Conservation (phyloP, 1,140 invertebrate genomes). For the Diorhabda sublineata region DNA sequence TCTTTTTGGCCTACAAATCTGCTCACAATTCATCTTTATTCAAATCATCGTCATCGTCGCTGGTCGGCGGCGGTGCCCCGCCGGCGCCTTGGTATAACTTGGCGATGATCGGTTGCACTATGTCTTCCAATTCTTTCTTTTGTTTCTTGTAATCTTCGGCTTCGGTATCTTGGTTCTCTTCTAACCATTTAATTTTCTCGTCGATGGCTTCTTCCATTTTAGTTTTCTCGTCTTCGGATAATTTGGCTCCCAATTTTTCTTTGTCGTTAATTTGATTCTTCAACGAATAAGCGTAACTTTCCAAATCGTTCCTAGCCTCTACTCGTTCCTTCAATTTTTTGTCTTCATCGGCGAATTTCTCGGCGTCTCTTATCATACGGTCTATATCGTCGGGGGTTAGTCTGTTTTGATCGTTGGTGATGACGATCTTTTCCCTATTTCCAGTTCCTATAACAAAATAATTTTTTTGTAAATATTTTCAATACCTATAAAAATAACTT, state of each 20-base stretch:
- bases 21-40: conserved; percentile 84
- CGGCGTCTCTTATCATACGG: conserved; percentile 97
- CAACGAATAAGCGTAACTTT: conserved; percentile 96
- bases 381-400: conserved; percentile 97
- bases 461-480: background rate
- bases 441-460: conserved; percentile 60
- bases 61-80: conserved; percentile 67
- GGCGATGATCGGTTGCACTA: conserved; percentile 95
- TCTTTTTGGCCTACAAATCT: conserved; percentile 6
- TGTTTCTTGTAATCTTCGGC: conserved; percentile 92
- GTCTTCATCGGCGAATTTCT: conserved; percentile 98
- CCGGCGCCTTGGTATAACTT: conserved; percentile 91
- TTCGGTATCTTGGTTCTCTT: conserved; percentile 92
- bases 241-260: conserved; percentile 94
- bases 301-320: conserved; percentile 91
- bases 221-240: conserved; percentile 85
- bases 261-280: conserved; percentile 98
- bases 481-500: too few relatives aligned
- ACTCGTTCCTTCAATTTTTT: conserved; percentile 96
- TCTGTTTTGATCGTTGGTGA: conserved; percentile 97
- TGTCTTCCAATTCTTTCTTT: conserved; percentile 94
- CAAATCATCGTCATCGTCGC: conserved; percentile 66
- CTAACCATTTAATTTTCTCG: conserved; percentile 97
- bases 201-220: conserved; percentile 96
- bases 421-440: conserved; percentile 97